Evolutionary conservation across 2,113 vertebrate species (phyloP).

Genomic region (Syngnathus scovelli): DNA sequence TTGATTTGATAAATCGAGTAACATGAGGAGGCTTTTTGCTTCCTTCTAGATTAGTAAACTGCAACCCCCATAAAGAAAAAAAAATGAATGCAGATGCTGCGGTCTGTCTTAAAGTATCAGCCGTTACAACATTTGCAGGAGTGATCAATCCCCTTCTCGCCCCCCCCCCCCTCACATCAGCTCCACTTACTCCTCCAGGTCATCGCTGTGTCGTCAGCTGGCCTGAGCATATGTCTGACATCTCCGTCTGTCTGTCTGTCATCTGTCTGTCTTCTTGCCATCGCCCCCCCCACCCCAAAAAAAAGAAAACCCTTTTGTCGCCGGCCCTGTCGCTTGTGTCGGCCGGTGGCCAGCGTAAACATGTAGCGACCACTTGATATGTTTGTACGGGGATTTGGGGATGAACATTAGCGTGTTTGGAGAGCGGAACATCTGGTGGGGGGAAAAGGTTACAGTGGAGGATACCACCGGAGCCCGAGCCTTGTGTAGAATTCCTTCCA

Average conservation of each 20-base stretch:
- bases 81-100: conserved; percentile 45
- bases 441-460: conserved; percentile 77
- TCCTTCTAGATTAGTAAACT: background rate
- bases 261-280: conserved; percentile 26
- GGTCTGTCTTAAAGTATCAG: conserved; percentile 50
- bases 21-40: background rate
- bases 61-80: conserved; percentile 2
- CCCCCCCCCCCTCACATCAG: conserved; percentile 24
- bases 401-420: conserved; percentile 74
- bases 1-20: background rate
- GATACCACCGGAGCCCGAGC: conserved; percentile 67
- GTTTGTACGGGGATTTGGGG: conserved; percentile 73
- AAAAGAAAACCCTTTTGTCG: conserved; percentile 33
- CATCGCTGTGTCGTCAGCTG: conserved; percentile 58
- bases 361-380: conserved; percentile 72
- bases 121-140: conserved; percentile 58
- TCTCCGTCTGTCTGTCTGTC: conserved; percentile 33
- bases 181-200: conserved; percentile 55
- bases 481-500: conserved; percentile 76
- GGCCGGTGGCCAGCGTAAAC: conserved; percentile 55
- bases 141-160: conserved; percentile 47
- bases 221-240: conserved; percentile 61
- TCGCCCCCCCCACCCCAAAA: conserved; percentile 21
- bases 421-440: conserved; percentile 76
- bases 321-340: conserved; percentile 61